Evolutionary conservation across 2,888 invertebrate genomes (phyloP), one percentile per base, ranked within the genome.

Genomic region (Caenorhabditis zanzibari): DNA sequence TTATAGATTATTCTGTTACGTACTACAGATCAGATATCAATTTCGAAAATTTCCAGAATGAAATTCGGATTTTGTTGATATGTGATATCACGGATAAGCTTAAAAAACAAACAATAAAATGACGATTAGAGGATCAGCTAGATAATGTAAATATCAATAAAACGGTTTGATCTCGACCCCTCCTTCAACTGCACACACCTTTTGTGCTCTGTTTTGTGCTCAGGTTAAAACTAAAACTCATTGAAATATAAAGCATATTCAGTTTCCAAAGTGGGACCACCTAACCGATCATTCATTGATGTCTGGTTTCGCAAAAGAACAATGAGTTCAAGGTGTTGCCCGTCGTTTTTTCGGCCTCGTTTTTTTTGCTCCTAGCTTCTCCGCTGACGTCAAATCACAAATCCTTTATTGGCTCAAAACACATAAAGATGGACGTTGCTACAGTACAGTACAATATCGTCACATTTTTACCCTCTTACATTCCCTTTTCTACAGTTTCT

Each of bases 321-420:
- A 76, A 59, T 28, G 56, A 58, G 76, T 76, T 49, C 61, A 76
- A 76, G 16, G 26, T 52, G n/a, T n/a, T n/a, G 52, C 32, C 28
- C 16, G 26, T 7, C 49, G 9, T 61, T 64, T 61, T 63, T 61
- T 63, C 41, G 35, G 54, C 35, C 22, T 10, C n/a, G 14, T 41
- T 10, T 5, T 54, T 9, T 26, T 54, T 41, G 22, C 28, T 26
- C 28, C 7, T 10, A 10, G n/a, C 19, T 47, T 47, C n/a, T n/a
- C 9, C 61, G 10, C 54, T 77, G 69, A 77, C 77, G 77, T 77
- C 77, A 77, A 59, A 58, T 59, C 58, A 66, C 76, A 63, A 77
- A 77, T 61, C 77, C 77, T 77, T 77, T 77, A 69, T 77, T 77
- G 52, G 77, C 77, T 69, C 69, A 71, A 77, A 69, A 71, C 69